Conservation (phyloP, 2,888 invertebrate genomes). For the Lucinisca nassula region DNA sequence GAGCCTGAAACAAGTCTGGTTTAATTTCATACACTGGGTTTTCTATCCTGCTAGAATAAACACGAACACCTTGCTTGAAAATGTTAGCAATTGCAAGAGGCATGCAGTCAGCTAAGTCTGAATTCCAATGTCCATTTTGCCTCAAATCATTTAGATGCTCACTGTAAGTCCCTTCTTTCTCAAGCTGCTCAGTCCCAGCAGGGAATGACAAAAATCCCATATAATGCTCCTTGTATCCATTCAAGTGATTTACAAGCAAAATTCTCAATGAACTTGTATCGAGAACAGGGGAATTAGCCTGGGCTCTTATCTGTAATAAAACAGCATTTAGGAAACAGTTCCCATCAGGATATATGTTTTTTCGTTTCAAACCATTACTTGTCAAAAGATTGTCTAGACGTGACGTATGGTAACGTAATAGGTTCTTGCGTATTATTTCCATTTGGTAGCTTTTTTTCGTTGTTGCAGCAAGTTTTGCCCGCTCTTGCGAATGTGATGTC, state of each 20-base stretch:
- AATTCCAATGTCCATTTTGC: constrained; percentile 28
- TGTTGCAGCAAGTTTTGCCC: background rate
- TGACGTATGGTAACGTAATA: background rate
- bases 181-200: background rate
- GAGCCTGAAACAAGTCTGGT: constrained; percentile 15
- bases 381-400: background rate
- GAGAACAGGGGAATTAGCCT: background rate
- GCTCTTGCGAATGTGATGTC: background rate
- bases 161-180: background rate
- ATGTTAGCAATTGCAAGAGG: constrained; percentile 34
- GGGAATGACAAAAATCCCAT: background rate
- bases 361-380: background rate
- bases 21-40: constrained; percentile 46
- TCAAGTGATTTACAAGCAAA: background rate
- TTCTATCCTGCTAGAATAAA: constrained; percentile 37
- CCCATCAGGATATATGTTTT: background rate
- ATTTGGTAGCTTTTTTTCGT: background rate
- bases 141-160: background rate
- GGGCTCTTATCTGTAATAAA: background rate
- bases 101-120: constrained; percentile 28
- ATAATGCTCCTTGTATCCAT: background rate
- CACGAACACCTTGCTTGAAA: constrained; percentile 13
- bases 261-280: background rate
- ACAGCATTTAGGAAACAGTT: background rate
- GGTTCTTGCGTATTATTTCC: background rate